These are phyloP conservation scores for Dicaeum eximium DNA, from an alignment of 2,113 vertebrate genomes.

Conservation along the genomic window DNA sequence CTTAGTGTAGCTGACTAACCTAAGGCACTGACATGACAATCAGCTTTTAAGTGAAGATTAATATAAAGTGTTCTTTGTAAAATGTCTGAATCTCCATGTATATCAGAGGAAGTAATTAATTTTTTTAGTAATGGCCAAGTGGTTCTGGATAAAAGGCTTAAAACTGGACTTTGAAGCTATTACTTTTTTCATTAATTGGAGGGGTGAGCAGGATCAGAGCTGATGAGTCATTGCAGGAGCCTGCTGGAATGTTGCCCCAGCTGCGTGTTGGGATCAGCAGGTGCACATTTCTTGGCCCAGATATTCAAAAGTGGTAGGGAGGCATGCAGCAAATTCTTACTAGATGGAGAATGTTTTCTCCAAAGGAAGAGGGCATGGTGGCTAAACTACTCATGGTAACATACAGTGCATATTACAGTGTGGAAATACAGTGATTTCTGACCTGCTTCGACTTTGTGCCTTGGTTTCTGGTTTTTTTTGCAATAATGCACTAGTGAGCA, in stretches of 20 bases:
- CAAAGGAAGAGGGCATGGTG: not conserved
- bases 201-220: not conserved
- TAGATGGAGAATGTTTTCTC: not conserved
- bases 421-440: not conserved
- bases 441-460: not conserved
- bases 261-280: not conserved
- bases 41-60: not conserved
- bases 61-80: not conserved
- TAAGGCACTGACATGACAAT: not conserved
- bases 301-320: not conserved
- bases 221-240: constrained; percentile 7
- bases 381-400: not conserved
- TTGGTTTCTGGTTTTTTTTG: not conserved
- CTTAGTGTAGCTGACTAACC: not conserved
- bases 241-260: constrained; percentile 39
- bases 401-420: not conserved
- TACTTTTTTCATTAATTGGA: not conserved
- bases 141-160: constrained; percentile 9
- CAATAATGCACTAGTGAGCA: not conserved
- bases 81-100: not conserved
- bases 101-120: not conserved
- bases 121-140: not conserved
- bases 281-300: not conserved
- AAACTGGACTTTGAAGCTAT: not conserved
- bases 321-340: constrained; percentile 2